phyloP scores from a whole-genome alignment of 2,797 vertebrate species.

The Peromyscus melanophrys region DNA sequence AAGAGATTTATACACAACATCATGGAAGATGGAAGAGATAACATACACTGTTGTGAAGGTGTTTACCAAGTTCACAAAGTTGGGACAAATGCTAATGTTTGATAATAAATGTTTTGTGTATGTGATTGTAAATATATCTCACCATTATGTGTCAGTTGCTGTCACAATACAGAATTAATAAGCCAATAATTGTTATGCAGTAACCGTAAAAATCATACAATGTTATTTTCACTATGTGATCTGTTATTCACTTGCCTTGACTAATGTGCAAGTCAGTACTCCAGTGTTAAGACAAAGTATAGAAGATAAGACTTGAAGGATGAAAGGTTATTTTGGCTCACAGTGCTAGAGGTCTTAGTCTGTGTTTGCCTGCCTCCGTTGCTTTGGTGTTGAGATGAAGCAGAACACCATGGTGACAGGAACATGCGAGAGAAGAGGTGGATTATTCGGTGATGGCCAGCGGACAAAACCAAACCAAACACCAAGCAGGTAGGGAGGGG shows the following conservation, averaged over 20 bases:
- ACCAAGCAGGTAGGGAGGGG: too few species aligned
- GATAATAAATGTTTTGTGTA: conserved; percentile 1
- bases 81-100: neutral
- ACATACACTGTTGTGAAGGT: neutral
- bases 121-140: neutral
- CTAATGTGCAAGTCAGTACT: neutral
- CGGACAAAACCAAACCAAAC: neutral
- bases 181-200: neutral
- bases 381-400: neutral
- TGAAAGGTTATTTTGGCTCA: neutral
- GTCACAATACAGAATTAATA: neutral
- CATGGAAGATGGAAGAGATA: neutral
- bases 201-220: neutral
- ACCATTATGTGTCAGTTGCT: neutral
- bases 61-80: neutral
- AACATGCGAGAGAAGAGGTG: neutral
- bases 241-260: neutral
- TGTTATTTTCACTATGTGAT: neutral
- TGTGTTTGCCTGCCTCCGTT: neutral
- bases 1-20: neutral
- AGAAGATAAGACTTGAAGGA: neutral
- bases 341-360: neutral
- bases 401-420: neutral
- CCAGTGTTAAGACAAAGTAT: neutral
- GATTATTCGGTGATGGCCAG: neutral